Percentiles rank a stretch among this genome's conserved stretches.
These are phyloP conservation scores for Hyposoter didymator DNA, from an alignment of 2,888 invertebrate species.

Conservation along the genomic window DNA sequence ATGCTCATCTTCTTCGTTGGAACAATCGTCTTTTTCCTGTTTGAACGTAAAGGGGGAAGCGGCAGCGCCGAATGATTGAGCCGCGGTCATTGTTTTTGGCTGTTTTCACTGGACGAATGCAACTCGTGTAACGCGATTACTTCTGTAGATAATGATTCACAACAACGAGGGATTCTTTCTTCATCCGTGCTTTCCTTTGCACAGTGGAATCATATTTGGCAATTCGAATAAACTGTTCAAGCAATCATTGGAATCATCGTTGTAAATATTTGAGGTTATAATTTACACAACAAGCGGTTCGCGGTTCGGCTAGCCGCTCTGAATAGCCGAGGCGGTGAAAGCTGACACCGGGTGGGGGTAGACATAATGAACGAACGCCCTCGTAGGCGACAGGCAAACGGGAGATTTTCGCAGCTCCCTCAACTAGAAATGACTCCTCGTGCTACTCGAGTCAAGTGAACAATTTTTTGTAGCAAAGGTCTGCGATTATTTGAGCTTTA, in stretches of 20 bases:
- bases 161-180: neutral
- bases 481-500: neutral
- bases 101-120: neutral
- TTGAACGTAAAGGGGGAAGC: slow-evolving; percentile 66
- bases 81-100: slow-evolving; percentile 67
- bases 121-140: neutral
- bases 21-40: slow-evolving; percentile 66
- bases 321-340: neutral
- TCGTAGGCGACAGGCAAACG: neutral
- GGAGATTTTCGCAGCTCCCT: neutral
- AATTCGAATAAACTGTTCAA: neutral
- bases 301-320: neutral
- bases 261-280: neutral
- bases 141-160: neutral
- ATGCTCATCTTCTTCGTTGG: slow-evolving; percentile 65
- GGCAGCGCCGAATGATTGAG: slow-evolving; percentile 75
- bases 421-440: neutral
- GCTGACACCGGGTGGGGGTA: neutral
- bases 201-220: neutral
- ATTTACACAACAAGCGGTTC: slow-evolving; percentile 8
- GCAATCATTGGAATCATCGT: neutral
- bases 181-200: neutral
- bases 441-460: neutral
- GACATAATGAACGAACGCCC: neutral
- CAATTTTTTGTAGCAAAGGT: neutral